Base-by-base conservation (phyloP, 2,797 vertebrate species). In the Eulemur rubriventer region DNA sequence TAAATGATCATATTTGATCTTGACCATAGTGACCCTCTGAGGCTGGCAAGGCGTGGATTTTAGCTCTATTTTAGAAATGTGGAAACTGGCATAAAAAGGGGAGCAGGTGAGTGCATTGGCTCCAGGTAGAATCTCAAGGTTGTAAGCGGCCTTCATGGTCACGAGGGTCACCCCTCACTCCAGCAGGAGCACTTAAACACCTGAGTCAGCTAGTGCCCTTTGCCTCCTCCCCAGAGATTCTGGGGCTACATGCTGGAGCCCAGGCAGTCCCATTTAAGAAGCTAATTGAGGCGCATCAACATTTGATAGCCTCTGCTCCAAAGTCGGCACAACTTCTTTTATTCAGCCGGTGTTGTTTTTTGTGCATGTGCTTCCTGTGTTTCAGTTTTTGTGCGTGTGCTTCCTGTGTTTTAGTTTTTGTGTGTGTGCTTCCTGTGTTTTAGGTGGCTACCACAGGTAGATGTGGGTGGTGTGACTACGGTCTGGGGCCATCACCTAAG, bases 1-100 rank as follows among this genome's bases (percentile, higher is more conserved):
- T 82, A 85, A 85, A 73, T 67, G 82, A 33, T 86, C 83, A 43
- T 89, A 75, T 83, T 95, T 94, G 20, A 13, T 91, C 63, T 63
- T 94, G 41, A 91, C 48, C 28, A 70, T 76, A 80, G 61, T 52
- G 89, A n/a, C 24, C 11, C 48, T 82, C 80, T 61, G 72, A 94
- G 65, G 61, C 78, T 81, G 16, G 24, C 57, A 67, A 91, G 79
- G 38, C 43, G 1, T n/a, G 28, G 57, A 43, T 69, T 16, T 57
- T 93, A 76, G 38, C 73, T 79, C 5, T 92, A 1, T 72, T 89
- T 94, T 61, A 81, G 3, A 72, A 92, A 76, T 70, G 5, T 48
- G 63, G 63, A 33, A 35, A 84, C 8, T 69, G 76, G 69, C n/a
- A 70, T 16, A 76, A 59, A 46, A 41, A 79, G 35, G 30, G n/a